These are phyloP conservation scores for Tinea pellionella DNA, from an alignment of 2,888 invertebrate genomes.

Conservation along the genomic window DNA sequence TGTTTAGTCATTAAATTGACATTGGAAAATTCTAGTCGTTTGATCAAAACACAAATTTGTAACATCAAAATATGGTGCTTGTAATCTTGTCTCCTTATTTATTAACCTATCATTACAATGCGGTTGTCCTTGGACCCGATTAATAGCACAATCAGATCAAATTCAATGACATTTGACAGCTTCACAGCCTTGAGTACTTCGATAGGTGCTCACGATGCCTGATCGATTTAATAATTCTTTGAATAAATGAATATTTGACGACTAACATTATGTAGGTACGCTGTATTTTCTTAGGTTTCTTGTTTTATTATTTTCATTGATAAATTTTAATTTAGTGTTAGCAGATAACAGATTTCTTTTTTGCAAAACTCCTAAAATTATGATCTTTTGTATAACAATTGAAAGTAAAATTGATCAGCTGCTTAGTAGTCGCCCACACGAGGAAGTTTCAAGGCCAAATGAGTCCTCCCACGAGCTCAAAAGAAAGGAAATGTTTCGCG, in stretches of 20 bases:
- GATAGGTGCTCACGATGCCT: constrained; percentile 11
- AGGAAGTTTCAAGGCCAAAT: constrained; percentile 13
- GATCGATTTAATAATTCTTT: constrained; percentile 5
- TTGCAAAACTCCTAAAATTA: neutral
- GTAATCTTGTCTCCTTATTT: too few relatives aligned
- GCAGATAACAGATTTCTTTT: neutral
- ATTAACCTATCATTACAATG: neutral
- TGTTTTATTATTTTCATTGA: neutral
- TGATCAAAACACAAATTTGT: neutral
- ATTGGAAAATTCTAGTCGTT: neutral
- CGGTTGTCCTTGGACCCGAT: constrained; percentile 14
- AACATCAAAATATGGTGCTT: too few relatives aligned
- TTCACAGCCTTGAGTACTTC: constrained; percentile 13
- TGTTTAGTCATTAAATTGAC: neutral
- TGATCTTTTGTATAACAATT: neutral
- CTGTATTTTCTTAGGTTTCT: too few relatives aligned
- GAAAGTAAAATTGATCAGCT: constrained; percentile 12
- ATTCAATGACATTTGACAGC: constrained; percentile 16
- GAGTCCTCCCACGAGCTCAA: constrained; percentile 5
- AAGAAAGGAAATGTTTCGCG: constrained; percentile 8
- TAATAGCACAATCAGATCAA: constrained; percentile 4
- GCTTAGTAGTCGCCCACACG: constrained; percentile 3
- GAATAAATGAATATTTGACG: neutral
- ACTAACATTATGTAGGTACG: neutral
- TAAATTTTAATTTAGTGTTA: too few relatives aligned